Conservation (phyloP, 2,797 vertebrate species). For the Crocidura indochinensis region DNA sequence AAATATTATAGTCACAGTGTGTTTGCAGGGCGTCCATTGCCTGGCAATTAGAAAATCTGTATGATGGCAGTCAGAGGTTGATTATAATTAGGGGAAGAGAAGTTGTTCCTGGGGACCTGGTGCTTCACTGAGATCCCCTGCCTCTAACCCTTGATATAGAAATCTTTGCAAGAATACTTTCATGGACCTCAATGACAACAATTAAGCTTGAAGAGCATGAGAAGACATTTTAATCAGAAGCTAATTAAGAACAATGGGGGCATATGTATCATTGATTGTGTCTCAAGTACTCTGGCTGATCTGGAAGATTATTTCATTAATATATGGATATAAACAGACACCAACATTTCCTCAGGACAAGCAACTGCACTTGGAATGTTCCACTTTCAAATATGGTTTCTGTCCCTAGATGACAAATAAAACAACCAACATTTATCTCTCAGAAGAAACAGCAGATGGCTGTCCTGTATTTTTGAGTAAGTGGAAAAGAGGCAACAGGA, state of each 20-base stretch:
- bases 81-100: conserved; percentile 81
- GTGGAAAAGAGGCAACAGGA: neutral
- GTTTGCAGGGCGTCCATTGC: conserved; percentile 63
- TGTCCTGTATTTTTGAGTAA: neutral
- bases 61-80: conserved; percentile 66
- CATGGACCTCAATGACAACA: conserved; percentile 83
- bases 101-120: conserved; percentile 68
- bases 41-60: conserved; percentile 62
- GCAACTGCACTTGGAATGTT: conserved; percentile 70
- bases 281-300: conserved; percentile 81
- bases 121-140: conserved; percentile 78
- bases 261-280: conserved; percentile 84
- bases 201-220: conserved; percentile 84
- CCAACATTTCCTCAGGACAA: conserved; percentile 82
- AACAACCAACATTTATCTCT: conserved; percentile 55
- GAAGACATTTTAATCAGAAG: conserved; percentile 86
- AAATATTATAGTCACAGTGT: conserved; percentile 69
- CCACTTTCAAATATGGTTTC: conserved; percentile 79
- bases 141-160: conserved; percentile 74
- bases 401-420: conserved; percentile 73
- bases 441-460: neutral
- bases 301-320: conserved; percentile 86
- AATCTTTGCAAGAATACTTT: conserved; percentile 81
- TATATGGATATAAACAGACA: conserved; percentile 83
- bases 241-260: conserved; percentile 87